Percentiles rank a stretch among this genome's conserved stretches.
These are phyloP conservation scores for Galaxias olidus DNA, from an alignment of 2,797 vertebrate species.

Conservation along the genomic window DNA sequence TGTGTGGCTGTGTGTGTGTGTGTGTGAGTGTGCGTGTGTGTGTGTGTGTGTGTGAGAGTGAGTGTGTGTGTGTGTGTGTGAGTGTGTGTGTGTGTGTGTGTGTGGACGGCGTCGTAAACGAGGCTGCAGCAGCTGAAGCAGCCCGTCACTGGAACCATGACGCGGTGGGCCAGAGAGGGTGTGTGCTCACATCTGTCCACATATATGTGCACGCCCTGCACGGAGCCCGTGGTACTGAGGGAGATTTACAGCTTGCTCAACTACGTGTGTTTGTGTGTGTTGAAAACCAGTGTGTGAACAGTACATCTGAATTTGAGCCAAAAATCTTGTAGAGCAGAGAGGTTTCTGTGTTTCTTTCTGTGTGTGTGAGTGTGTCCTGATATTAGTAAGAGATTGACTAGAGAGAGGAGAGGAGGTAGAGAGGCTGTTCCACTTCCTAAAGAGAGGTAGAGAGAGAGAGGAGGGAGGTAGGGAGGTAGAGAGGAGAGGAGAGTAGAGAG, in stretches of 20 bases:
- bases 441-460: background rate
- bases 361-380: too few species aligned
- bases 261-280: background rate
- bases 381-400: too few species aligned
- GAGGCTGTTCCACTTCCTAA: too few species aligned
- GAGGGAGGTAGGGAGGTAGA: background rate
- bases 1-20: background rate
- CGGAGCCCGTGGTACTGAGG: conserved; percentile 3
- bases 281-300: background rate
- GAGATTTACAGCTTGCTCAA: conserved; percentile 7
- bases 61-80: background rate
- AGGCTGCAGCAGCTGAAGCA: too few species aligned
- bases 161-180: background rate
- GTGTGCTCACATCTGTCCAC: background rate
- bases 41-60: conserved; percentile 11
- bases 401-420: background rate
- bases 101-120: too few species aligned
- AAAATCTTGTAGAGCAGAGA: too few species aligned
- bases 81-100: background rate
- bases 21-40: background rate
- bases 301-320: too few species aligned
- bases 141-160: too few species aligned
- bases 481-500: background rate
- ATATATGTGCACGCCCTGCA: too few species aligned
- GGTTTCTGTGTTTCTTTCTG: too few species aligned